Evolutionary conservation across 2,888 invertebrate species (phyloP).

Genomic region (Criorhina ranunculi): DNA sequence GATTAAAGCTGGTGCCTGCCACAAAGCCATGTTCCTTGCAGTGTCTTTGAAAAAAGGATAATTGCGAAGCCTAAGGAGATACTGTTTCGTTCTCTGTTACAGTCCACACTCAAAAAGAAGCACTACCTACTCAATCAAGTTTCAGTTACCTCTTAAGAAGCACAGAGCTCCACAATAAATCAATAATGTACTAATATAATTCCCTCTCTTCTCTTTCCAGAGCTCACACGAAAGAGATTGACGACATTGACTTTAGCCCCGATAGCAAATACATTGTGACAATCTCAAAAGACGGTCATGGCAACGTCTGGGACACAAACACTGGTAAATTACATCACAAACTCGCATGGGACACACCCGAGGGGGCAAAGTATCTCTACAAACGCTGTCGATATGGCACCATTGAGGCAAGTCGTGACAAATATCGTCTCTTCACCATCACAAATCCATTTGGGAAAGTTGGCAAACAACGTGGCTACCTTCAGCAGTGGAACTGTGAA

Average conservation of each 20-base stretch:
- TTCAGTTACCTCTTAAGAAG: too few species aligned
- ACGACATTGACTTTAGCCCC: constrained; percentile 96
- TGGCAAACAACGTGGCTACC: constrained; percentile 89
- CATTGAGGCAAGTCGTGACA: constrained; percentile 88
- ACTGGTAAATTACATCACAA: constrained; percentile 88
- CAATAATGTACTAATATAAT: neutral
- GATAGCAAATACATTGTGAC: constrained; percentile 91
- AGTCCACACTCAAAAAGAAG: too few species aligned
- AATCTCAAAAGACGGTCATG: constrained; percentile 94
- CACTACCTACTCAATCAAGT: too few species aligned
- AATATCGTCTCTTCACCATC: constrained; percentile 90
- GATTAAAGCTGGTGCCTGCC: too few species aligned
- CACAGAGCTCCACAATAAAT: too few species aligned
- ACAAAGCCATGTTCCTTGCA: too few species aligned
- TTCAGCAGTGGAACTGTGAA: constrained; percentile 92
- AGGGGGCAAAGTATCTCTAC: constrained; percentile 92
- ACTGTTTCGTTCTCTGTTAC: too few species aligned
- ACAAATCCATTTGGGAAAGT: constrained; percentile 91
- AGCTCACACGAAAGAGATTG: constrained; percentile 95
- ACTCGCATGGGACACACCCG: constrained; percentile 91
- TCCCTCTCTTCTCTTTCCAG: constrained; percentile 67
- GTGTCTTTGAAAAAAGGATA: too few species aligned
- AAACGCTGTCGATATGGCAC: constrained; percentile 92
- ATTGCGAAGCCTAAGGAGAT: too few species aligned
- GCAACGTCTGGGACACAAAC: constrained; percentile 91